Base-by-base conservation (phyloP, 2,797 vertebrate genomes). In the Pangasius larnaudii region DNA sequence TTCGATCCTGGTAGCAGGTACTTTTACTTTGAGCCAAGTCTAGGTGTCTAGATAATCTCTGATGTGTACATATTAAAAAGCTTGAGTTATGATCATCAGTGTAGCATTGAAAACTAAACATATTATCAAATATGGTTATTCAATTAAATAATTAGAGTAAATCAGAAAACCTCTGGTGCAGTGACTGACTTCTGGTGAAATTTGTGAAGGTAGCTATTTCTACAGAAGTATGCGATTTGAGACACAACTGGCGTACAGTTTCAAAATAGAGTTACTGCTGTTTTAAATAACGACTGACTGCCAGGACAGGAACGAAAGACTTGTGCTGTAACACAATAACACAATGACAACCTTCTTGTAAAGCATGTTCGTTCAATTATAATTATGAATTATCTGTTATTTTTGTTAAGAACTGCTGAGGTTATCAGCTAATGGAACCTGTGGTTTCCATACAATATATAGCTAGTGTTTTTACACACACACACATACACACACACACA, bases 291-390 rank as follows among this genome's bases (percentile, higher is more conserved):
- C 16, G n/a, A 78, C 27, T 0, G n/a, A 33, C 78, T 81, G 78
- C 53, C 53, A 59, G 19, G 33, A 6, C 30, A 27, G 33, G 53
- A 81, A 59, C 3, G 22, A 61, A 81, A 81, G 33, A 14, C 30
- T 61, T 18, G 56, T 81, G 22, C 56, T 42, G 58, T 83, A 30
- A 51, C 24, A 46, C 36, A 33, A 49, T 83, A 30, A 51, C 24
- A 46, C 36, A 33, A 49, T 30, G 81, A 65, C 59, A 83, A 83
- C 80, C 80, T 83, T 83, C 81, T 65, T 67, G 81, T 83, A 83
- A 83, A 65, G 61, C 81, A 65, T 84, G 81, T 51, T 84, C 63
- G 53, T 51, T 84, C 8, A 46, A 22, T 49, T 61, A 82, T 7
- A 18, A 30, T 53, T 51, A 18, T 14, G 5, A 61, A 61, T 39